Percentiles rank a stretch among this genome's conserved stretches.
These are phyloP conservation scores for Drosophila bocki DNA, from an alignment of 1,140 invertebrate species.

Conservation along the genomic window DNA sequence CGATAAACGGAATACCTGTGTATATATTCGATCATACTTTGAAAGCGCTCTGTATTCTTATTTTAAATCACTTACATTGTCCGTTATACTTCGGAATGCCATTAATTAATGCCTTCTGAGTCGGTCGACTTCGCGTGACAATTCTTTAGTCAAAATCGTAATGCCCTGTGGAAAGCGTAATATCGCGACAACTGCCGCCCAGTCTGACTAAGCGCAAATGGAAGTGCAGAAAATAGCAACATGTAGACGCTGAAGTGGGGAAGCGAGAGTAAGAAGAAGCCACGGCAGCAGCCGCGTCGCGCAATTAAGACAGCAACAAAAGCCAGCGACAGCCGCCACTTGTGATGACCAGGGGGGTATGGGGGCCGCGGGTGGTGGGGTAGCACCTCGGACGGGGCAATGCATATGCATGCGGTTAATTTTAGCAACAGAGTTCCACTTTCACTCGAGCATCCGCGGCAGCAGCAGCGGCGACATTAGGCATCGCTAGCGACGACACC, in stretches of 20 bases:
- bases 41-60: not conserved
- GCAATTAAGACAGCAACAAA: constrained; percentile 77
- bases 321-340: constrained; percentile 52
- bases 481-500: constrained; percentile 42
- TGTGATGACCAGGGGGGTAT: not conserved
- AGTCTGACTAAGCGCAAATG: constrained; percentile 78
- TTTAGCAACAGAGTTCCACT: constrained; percentile 80
- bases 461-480: not conserved
- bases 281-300: constrained; percentile 39
- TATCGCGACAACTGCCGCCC: constrained; percentile 58
- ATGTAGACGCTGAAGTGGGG: constrained; percentile 54
- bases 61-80: not conserved
- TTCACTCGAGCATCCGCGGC: constrained; percentile 55
- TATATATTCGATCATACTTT: not conserved
- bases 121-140: constrained; percentile 21
- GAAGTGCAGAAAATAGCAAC: constrained; percentile 77
- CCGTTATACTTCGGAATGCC: not conserved
- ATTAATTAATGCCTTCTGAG: not conserved
- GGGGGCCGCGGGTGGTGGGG: not conserved
- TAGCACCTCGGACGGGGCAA: constrained; percentile 30
- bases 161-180: constrained; percentile 9
- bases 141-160: constrained; percentile 29
- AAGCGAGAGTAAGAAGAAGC: constrained; percentile 10
- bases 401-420: constrained; percentile 70
- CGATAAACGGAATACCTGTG: too few species aligned